These are phyloP conservation scores for Gastracanthus pulcherrimus DNA, from an alignment of 2,888 invertebrate species.

Conservation along the genomic window DNA sequence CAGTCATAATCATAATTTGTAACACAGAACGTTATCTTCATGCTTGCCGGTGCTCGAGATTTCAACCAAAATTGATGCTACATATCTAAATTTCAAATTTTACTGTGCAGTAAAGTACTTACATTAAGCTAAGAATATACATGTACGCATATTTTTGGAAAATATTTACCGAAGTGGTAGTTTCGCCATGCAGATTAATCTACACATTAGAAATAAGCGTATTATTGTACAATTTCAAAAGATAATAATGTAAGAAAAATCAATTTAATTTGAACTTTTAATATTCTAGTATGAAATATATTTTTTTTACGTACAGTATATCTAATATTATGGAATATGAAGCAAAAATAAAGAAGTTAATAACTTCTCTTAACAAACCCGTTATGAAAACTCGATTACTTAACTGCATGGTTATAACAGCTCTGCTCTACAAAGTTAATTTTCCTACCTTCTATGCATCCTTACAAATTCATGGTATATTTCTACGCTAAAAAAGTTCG, in stretches of 20 bases:
- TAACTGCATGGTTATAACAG: background rate
- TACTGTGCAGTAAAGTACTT: background rate
- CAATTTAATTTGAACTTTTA: no score
- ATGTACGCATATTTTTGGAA: background rate
- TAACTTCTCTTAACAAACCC: background rate
- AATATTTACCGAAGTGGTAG: no score
- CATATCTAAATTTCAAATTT: conserved; percentile 40
- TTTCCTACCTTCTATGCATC: background rate
- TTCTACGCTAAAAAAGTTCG: background rate
- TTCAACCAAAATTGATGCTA: conserved; percentile 6
- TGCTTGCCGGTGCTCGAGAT: background rate
- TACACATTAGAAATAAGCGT: no score
- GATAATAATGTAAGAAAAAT: no score
- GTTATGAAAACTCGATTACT: background rate
- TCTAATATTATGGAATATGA: no score
- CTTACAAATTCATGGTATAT: background rate
- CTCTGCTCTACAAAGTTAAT: background rate
- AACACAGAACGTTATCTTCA: background rate
- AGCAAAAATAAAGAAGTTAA: background rate
- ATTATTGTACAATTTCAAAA: no score
- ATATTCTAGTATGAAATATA: no score
- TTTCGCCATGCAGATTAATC: no score
- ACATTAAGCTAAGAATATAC: background rate
- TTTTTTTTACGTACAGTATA: no score
- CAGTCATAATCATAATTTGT: background rate